Evolutionary conservation across 2,113 vertebrate species (phyloP).

Genomic region (Myotis yumanensis): DNA sequence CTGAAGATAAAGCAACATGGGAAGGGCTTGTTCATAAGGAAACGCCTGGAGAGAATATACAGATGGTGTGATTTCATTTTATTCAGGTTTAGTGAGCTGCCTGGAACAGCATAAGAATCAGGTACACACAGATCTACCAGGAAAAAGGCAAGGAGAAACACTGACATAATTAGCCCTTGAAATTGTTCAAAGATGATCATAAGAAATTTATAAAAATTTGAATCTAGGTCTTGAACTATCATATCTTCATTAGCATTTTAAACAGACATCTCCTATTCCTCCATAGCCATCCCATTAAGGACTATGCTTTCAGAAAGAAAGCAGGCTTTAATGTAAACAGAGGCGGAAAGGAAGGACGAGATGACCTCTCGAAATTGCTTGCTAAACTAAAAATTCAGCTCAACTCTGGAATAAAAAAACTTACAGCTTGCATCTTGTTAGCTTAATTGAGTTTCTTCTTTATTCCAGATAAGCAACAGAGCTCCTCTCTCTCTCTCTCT

Average conservation of each 20-base stretch:
- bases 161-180: not conserved
- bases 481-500: not conserved
- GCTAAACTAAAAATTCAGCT: constrained; percentile 40
- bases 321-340: not conserved
- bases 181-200: not conserved
- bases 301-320: constrained; percentile 13
- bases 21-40: not conserved
- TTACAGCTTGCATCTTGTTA: constrained; percentile 36
- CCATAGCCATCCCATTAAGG: not conserved
- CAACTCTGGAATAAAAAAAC: not conserved
- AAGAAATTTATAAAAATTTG: not conserved
- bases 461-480: constrained; percentile 57
- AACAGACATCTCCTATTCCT: not conserved
- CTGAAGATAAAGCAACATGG: not conserved
- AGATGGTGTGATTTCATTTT: not conserved
- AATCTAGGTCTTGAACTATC: not conserved
- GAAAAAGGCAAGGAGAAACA: not conserved
- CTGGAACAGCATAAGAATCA: not conserved
- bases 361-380: not conserved
- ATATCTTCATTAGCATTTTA: constrained; percentile 12
- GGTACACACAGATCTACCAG: not conserved
- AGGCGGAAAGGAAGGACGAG: not conserved
- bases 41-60: not conserved
- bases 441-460: constrained; percentile 57
- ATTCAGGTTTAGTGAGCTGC: not conserved